phyloP scores from a whole-genome alignment of 2,113 vertebrate genomes.

The Anser cygnoides region DNA sequence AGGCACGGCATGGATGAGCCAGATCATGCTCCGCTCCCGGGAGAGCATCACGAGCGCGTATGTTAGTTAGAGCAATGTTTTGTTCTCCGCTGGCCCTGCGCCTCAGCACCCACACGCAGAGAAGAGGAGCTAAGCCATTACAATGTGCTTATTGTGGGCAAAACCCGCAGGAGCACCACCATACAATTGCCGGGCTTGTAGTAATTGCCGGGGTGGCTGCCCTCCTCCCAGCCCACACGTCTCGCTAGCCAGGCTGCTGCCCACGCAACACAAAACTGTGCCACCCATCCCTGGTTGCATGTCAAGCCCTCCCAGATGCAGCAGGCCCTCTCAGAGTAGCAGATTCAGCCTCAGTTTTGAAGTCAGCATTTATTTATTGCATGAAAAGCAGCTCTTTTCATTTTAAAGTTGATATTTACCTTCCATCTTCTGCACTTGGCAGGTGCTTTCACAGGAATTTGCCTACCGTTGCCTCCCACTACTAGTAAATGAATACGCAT shows the following conservation, averaged over 20 bases:
- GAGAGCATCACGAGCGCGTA: rapidly evolving
- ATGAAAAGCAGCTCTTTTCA: not conserved
- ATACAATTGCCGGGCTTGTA: not conserved
- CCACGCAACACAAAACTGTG: not conserved
- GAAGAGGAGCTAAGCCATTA: not conserved
- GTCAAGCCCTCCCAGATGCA: not conserved
- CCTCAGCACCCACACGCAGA: rapidly evolving
- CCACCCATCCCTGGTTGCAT: rapidly evolving
- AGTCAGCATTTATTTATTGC: not conserved
- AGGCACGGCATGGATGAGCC: rapidly evolving
- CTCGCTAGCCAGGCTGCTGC: not conserved
- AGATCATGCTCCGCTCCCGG: not conserved
- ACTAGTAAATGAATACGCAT: not conserved
- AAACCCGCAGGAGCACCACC: not conserved
- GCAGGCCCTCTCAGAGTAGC: rapidly evolving
- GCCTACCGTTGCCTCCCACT: not conserved
- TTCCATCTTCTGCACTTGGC: not conserved
- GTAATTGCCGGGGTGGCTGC: not conserved
- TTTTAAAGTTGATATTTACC: not conserved
- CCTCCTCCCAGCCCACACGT: not conserved
- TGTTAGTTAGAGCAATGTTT: rapidly evolving
- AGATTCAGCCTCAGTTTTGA: not conserved
- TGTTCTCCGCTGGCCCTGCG: not conserved
- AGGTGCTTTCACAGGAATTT: not conserved
- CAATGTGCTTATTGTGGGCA: not conserved